Evolutionary conservation across 2,797 vertebrate genomes (phyloP), one percentile per base, ranked within the genome.

Genomic region (Myotis daubentonii): DNA sequence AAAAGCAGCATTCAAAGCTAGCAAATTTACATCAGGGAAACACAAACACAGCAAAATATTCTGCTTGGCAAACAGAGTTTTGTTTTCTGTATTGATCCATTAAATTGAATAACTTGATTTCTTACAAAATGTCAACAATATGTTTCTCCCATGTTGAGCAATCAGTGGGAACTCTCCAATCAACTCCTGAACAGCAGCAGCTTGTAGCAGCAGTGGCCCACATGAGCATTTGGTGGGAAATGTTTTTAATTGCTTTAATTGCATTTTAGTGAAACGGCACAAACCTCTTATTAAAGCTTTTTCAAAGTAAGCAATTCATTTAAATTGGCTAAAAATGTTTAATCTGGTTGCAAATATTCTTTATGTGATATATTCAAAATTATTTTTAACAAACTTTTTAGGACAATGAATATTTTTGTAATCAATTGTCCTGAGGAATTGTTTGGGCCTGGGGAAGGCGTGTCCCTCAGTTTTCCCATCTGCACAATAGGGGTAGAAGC

Each of bases 11-110:
- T 87, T 71, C 79, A 90, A 84, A 94, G 33, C 13, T 76, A 76
- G 19, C 23, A 15, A 4, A 93, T 87, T 83, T 74, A 89, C 30
- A 92, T 47, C 70, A 53, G 82, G 92, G 51, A 95, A 94, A 72
- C 13, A n/a, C 8, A 36, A 96, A 90, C 94, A 82, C 36, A 74
- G 87, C 68, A 97, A 96, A 96, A 95, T 68, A 87, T 93, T 95
- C 65, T 83, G 76, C 4, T 78, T 94, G 85, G 65, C 93, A 95
- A 82, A 74, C 0, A n/a, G 8, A 49, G 6, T 85, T 96, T 94
- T 97, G 90, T 97, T 96, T 97, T 94, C 88, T 44, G 30, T 93
- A 92, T 85, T 82, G 76, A 96, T 89, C 47, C 87, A 94, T 94
- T 96, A 93, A 96, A 44, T 94, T 95, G 89, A 95, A 6, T 74